Evolutionary conservation across 2,797 vertebrate species (phyloP).

Genomic region (Sardinella longiceps): DNA sequence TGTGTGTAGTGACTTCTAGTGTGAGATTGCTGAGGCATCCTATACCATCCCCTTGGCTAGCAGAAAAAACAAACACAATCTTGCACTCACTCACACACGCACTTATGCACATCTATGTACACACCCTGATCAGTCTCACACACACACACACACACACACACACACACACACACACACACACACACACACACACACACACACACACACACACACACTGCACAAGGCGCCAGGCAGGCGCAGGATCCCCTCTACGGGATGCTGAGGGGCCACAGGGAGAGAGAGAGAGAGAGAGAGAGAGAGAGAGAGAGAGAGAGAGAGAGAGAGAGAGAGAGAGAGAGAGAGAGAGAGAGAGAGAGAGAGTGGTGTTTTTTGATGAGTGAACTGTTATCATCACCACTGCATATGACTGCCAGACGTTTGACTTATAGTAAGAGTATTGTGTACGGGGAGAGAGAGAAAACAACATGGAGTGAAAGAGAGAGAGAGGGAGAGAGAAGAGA

Average conservation of each 20-base stretch:
- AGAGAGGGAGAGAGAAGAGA: conserved; percentile 57
- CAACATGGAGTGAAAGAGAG: conserved; percentile 47
- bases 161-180: background rate
- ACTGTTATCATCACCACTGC: background rate
- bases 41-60: conserved; percentile 15
- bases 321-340: background rate
- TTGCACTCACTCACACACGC: conserved; percentile 15
- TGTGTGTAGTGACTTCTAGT: conserved; percentile 34
- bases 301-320: background rate
- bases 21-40: conserved; percentile 29
- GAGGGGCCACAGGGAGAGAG: conserved; percentile 72
- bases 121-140: conserved; percentile 1
- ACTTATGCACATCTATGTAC: conserved; percentile 25
- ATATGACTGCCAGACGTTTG: background rate
- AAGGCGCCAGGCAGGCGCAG: conserved; percentile 94
- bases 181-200: conserved; percentile 20
- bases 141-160: background rate
- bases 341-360: background rate
- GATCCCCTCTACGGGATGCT: conserved; percentile 86
- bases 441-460: background rate
- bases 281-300: conserved; percentile 1
- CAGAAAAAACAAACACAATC: conserved; percentile 24
- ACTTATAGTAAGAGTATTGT: background rate
- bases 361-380: background rate
- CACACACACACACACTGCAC: conserved; percentile 78